Evolutionary conservation across 2,797 vertebrate species (phyloP).

Genomic region (Eleutherodactylus coqui): DNA sequence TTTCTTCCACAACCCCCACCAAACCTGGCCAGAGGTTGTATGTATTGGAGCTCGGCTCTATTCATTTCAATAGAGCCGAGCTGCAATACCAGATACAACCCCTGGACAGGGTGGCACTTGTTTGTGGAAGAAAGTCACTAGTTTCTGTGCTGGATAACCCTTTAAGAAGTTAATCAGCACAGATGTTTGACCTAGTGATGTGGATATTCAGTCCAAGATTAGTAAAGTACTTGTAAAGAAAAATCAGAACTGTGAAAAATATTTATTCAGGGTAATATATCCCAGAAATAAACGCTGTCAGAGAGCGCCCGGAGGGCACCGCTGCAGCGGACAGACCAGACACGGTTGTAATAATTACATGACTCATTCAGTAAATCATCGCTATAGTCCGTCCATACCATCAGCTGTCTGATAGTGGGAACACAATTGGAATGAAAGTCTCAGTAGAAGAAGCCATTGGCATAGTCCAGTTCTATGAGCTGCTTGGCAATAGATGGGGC

Average conservation of each 20-base stretch:
- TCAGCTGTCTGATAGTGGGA: not conserved
- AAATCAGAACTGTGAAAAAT: constrained; percentile 28
- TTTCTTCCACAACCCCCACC: too few species aligned
- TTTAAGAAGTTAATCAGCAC: too few species aligned
- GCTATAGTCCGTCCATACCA: not conserved
- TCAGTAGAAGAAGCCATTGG: not conserved
- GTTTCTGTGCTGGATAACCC: too few species aligned
- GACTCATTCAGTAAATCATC: not conserved
- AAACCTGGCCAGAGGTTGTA: too few species aligned
- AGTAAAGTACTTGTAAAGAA: not conserved
- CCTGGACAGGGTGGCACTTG: too few species aligned
- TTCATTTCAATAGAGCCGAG: too few species aligned
- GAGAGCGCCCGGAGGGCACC: not conserved
- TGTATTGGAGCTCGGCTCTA: too few species aligned
- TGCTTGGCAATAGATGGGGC: not conserved
- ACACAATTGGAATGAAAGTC: constrained; percentile 29
- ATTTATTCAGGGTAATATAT: constrained; percentile 45
- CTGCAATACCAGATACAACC: too few species aligned
- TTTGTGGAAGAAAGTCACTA: too few species aligned
- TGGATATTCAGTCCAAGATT: not conserved
- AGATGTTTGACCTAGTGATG: too few species aligned
- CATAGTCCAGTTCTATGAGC: not conserved
- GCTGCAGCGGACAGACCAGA: not conserved
- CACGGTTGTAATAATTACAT: not conserved
- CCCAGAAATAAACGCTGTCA: not conserved